These are phyloP conservation scores for Myopa tessellatipennis DNA, from an alignment of 2,888 invertebrate genomes.

Conservation along the genomic window DNA sequence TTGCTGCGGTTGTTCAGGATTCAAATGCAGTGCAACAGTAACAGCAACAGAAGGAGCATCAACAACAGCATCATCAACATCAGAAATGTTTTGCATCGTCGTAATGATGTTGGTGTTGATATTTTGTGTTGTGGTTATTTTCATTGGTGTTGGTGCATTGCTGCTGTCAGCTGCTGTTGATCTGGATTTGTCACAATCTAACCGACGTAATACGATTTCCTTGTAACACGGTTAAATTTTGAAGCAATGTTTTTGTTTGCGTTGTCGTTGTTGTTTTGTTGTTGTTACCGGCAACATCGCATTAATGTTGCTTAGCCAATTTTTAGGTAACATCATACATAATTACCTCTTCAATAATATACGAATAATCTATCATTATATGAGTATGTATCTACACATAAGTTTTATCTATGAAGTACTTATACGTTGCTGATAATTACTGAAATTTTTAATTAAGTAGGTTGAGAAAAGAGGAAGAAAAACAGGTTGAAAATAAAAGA, in stretches of 20 bases:
- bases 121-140: constrained; percentile 8
- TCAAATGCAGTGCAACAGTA: constrained; percentile 1
- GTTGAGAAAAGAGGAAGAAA: no score
- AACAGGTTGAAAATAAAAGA: no score
- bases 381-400: no score
- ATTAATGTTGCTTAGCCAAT: not conserved
- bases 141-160: not conserved
- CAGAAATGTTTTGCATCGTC: not conserved
- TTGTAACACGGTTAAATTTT: constrained; percentile 21
- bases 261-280: no score
- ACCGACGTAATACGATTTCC: constrained; percentile 1
- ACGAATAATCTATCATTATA: no score
- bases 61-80: not conserved
- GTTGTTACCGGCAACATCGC: not conserved
- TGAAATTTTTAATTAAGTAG: no score
- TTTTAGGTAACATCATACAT: no score
- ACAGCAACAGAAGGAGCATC: not conserved
- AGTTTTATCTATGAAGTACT: no score
- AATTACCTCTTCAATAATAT: no score
- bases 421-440: no score
- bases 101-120: not conserved
- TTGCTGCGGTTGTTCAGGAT: not conserved
- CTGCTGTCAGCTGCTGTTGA: not conserved
- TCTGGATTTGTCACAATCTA: constrained; percentile 12
- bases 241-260: not conserved